Conservation (phyloP, 2,888 invertebrate genomes). For the Lamellibrachia columna region DNA sequence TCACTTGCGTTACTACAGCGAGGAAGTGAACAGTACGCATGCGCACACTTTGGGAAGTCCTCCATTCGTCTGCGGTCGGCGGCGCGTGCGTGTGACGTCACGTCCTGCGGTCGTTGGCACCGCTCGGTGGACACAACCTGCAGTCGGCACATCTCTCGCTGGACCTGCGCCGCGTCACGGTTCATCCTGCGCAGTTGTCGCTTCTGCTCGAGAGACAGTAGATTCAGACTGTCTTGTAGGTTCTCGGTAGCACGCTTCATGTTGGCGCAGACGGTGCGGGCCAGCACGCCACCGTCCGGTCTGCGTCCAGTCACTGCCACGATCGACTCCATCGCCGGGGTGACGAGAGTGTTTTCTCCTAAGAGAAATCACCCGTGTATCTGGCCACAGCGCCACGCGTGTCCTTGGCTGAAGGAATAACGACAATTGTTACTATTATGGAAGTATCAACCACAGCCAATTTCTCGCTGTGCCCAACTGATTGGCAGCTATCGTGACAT, state of each 20-base stretch:
- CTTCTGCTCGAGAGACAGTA: neutral
- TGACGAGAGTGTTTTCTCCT: neutral
- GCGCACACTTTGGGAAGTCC: neutral
- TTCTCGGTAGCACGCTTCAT: neutral
- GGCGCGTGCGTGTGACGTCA: neutral
- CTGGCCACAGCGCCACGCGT: neutral
- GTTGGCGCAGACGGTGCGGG: neutral
- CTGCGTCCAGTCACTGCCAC: neutral
- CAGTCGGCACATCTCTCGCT: slow-evolving; percentile 16
- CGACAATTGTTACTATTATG: neutral
- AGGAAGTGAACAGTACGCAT: neutral
- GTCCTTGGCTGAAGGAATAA: neutral
- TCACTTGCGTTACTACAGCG: neutral
- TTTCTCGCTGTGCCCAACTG: too few relatives aligned
- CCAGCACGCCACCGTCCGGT: neutral
- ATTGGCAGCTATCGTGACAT: too few relatives aligned
- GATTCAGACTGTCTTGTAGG: neutral
- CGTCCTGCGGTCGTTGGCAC: neutral
- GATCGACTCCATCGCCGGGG: neutral
- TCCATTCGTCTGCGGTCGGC: neutral
- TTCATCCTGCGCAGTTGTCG: neutral
- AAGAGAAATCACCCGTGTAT: too few relatives aligned
- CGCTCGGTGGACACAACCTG: neutral
- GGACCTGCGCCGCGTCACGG: neutral
- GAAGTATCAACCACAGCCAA: too few relatives aligned